A percentile compares a stretch with the other conserved stretches of the same genome.
These are phyloP conservation scores for Sarcophaga rosellei DNA, from an alignment of 2,888 invertebrate species.

Conservation along the genomic window DNA sequence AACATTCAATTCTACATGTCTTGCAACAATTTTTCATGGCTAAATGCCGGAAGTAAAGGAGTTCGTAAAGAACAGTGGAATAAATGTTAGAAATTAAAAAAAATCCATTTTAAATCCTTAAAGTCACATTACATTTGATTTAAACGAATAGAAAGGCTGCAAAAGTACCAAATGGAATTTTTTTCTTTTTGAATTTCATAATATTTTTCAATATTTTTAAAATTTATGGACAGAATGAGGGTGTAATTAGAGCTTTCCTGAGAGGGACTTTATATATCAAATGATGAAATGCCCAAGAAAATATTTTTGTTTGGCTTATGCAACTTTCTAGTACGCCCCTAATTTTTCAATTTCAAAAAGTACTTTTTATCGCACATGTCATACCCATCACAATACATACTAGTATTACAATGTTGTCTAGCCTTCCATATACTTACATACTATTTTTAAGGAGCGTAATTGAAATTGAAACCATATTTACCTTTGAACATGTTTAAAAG, in stretches of 20 bases:
- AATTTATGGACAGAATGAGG: no score
- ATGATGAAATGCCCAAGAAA: no score
- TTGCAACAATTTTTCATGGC: slow-evolving; percentile 60
- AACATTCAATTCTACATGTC: slow-evolving; percentile 30
- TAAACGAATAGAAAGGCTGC: neutral
- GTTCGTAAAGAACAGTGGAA: slow-evolving; percentile 34
- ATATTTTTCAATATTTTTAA: no score
- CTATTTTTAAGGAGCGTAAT: slow-evolving; percentile 41
- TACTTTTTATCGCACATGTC: neutral
- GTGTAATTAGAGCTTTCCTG: no score
- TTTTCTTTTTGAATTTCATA: no score
- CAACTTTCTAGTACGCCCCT: no score
- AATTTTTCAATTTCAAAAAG: no score
- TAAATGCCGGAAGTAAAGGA: slow-evolving; percentile 62
- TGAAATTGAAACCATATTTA: slow-evolving; percentile 38
- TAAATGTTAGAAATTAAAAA: neutral
- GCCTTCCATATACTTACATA: neutral
- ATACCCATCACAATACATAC: neutral
- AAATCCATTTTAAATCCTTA: slow-evolving; percentile 2
- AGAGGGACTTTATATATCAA: no score
- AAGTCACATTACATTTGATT: slow-evolving; percentile 29
- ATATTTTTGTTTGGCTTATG: no score
- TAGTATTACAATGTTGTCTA: neutral
- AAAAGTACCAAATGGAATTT: neutral
- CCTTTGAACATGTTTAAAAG: neutral